Conservation (phyloP, 2,797 vertebrate genomes). For the Passerculus sandwichensis region DNA sequence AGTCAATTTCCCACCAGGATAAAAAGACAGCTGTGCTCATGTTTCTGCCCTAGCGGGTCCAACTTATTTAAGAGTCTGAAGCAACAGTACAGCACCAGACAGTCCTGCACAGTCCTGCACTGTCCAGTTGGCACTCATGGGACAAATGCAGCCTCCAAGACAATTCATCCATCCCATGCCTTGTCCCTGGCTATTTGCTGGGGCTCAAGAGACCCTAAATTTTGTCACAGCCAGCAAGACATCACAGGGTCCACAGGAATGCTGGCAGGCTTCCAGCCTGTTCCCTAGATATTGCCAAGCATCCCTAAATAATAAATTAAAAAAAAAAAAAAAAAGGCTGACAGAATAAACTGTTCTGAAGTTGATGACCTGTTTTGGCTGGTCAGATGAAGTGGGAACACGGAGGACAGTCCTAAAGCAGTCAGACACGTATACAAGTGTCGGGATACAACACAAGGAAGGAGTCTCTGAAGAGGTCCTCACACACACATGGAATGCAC, state of each 20-base stretch:
- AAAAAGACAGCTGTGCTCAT: not conserved
- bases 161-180: not conserved
- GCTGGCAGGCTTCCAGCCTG: not conserved
- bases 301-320: not conserved
- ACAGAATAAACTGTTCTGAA: not conserved
- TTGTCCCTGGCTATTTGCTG: not conserved
- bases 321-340: not conserved
- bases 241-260: not conserved
- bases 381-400: not conserved
- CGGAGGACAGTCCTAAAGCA: not conserved
- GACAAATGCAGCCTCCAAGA: not conserved
- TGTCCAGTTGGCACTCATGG: not conserved
- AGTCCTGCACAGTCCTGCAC: not conserved
- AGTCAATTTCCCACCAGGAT: not conserved
- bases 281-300: not conserved
- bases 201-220: not conserved
- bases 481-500: not conserved
- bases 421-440: too few species aligned
- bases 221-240: not conserved
- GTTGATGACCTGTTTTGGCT: not conserved
- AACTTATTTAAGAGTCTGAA: not conserved
- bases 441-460: accelerated
- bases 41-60: not conserved
- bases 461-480: not conserved
- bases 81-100: not conserved